Percentiles rank a stretch among this genome's conserved stretches.
phyloP scores from a whole-genome alignment of 1,140 invertebrate genomes.

The Aleiodes sp. region DNA sequence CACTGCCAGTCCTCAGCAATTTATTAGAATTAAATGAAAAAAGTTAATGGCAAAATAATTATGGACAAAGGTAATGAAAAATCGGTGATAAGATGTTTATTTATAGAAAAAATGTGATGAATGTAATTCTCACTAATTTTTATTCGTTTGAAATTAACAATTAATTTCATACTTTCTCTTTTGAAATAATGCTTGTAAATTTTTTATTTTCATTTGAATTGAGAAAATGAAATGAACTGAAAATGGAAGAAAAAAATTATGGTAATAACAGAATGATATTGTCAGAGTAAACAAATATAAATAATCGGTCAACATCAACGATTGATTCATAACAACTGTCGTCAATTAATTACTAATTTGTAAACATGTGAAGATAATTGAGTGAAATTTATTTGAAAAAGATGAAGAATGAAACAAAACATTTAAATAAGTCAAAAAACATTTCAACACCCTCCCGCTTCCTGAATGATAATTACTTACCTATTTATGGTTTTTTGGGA shows the following conservation, averaged over 20 bases:
- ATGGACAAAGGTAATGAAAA: neutral
- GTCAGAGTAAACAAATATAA: neutral
- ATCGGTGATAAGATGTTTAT: too few species aligned
- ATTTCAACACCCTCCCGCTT: neutral
- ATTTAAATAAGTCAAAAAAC: neutral
- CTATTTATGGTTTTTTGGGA: neutral
- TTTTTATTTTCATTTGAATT: too few species aligned
- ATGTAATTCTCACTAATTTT: too few species aligned
- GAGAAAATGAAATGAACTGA: too few species aligned
- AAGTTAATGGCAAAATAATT: neutral
- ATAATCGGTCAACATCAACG: neutral
- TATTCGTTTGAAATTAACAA: too few species aligned
- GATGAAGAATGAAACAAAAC: neutral
- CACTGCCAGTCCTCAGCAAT: conserved; percentile 3
- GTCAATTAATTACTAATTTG: conserved; percentile 27
- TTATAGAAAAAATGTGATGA: too few species aligned
- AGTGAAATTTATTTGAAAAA: conserved; percentile 22
- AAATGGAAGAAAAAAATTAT: too few species aligned
- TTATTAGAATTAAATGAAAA: neutral
- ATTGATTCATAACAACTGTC: conserved; percentile 5
- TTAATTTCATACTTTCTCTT: too few species aligned
- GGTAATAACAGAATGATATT: too few species aligned
- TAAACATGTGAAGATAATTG: conserved; percentile 37
- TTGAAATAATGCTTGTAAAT: too few species aligned
- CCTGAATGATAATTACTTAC: neutral